Evolutionary conservation across 2,113 vertebrate genomes (phyloP), one percentile per base, ranked within the genome.

Genomic region (Prietella phreatophila): DNA sequence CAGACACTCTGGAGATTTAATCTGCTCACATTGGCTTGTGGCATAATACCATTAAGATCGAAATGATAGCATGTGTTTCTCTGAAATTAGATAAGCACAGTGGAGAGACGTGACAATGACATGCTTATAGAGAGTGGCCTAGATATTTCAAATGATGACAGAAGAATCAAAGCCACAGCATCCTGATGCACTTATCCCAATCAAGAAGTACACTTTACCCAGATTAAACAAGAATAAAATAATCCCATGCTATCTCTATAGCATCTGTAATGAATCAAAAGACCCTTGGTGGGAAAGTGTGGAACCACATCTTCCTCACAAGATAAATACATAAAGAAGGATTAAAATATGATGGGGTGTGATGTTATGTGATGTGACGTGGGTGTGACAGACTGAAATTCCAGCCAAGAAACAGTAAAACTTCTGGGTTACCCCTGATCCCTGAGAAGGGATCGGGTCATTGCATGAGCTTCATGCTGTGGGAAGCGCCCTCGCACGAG

Each of bases 1-100:
- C 83, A 91, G 88, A 88, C 58, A 69, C 50, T n/a, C 73, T n/a
- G 36, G 65, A 82, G 80, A 88, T 91, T 85, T 88, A 89, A 89
- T 89, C 88, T 76, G 85, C 82, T 84, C 78, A 60, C 78, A 47
- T 15, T 20, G 36, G 42, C 81, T 88, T 61, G 76, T 87, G 86
- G 69, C 88, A 20, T 83, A 89, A 85, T 39, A 85, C 25, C 30
- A 89, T 89, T 89, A 89, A 88, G 88, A 86, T 82, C 15, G 82
- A 71, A 82, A 47, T 4, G 86, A 89, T 88, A 86, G 85, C 87
- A 2, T 82, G 14, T 36, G 71, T 61, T 82, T 84, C 47, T 82
- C 67, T 42, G 76, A 87, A 85, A 90, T 83, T n/a, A 83, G 84
- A 89, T 82, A 82, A 90, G 82, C 76, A 83, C 75, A 33, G 86